A percentile compares a stretch with the other conserved stretches of the same genome.
Conservation (phyloP, 2,888 invertebrate genomes). For the Acleris laterana region DNA sequence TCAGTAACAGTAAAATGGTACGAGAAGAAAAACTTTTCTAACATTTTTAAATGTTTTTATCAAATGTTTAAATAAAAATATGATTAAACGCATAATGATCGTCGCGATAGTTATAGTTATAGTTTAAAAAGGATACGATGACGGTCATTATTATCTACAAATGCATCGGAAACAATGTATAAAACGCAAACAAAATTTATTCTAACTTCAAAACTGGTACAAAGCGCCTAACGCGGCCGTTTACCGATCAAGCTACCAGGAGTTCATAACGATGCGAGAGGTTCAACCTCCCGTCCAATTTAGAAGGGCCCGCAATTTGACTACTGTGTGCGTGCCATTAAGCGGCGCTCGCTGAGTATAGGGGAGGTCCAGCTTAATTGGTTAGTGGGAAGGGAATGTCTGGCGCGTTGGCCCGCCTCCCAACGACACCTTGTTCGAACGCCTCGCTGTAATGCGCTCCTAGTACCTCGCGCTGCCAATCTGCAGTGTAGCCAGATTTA, state of each 20-base stretch:
- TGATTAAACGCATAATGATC: too few species aligned
- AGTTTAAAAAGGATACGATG: too few species aligned
- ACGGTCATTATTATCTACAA: too few species aligned
- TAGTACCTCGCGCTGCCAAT: slow-evolving; percentile 66
- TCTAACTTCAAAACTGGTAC: neutral
- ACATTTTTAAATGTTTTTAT: neutral
- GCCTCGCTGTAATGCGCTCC: slow-evolving; percentile 77
- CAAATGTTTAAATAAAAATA: neutral
- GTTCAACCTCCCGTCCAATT: slow-evolving; percentile 53
- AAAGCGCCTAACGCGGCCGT: slow-evolving; percentile 50
- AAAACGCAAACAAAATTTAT: neutral
- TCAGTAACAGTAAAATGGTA: neutral
- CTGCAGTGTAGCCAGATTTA: slow-evolving; percentile 35
- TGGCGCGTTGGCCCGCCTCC: slow-evolving; percentile 77
- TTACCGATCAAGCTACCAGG: slow-evolving; percentile 66
- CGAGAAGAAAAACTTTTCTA: neutral
- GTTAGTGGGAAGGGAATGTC: slow-evolving; percentile 76
- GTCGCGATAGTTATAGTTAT: too few species aligned
- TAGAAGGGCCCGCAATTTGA: slow-evolving; percentile 55
- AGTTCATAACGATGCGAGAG: slow-evolving; percentile 60
- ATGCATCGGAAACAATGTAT: neutral
- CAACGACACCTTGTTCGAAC: slow-evolving; percentile 67
- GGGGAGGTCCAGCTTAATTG: slow-evolving; percentile 71
- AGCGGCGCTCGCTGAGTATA: slow-evolving; percentile 57
- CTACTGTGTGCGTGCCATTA: slow-evolving; percentile 53